Conservation (phyloP, 2,113 vertebrate species). For the Rostratula benghalensis region DNA sequence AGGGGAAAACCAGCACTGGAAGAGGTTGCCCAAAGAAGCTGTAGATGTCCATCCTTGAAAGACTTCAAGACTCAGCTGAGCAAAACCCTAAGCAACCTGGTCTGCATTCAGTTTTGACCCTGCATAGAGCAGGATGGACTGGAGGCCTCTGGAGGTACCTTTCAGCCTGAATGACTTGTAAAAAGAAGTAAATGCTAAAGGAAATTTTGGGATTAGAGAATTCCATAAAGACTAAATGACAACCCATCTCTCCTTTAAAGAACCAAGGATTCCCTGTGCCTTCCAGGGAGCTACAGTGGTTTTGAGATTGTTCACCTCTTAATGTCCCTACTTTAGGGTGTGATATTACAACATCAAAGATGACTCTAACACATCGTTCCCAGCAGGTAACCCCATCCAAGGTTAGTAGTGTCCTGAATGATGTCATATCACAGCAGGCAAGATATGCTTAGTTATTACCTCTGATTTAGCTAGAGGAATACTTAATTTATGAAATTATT, state of each 20-base stretch:
- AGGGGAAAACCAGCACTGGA: background rate
- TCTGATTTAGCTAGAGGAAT: background rate
- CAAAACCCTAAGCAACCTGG: background rate
- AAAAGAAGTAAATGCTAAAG: background rate
- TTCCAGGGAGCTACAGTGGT: background rate
- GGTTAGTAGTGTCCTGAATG: background rate
- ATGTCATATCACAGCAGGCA: background rate
- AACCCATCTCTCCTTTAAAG: background rate
- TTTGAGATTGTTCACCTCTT: background rate
- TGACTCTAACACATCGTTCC: background rate
- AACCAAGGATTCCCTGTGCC: background rate
- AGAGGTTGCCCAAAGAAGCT: background rate
- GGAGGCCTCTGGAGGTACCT: background rate
- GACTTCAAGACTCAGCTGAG: background rate
- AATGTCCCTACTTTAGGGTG: background rate
- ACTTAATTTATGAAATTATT: background rate
- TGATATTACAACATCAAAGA: background rate
- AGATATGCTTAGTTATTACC: background rate
- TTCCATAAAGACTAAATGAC: background rate
- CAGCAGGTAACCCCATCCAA: background rate
- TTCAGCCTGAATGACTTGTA: background rate
- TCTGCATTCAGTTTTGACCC: background rate
- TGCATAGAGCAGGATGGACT: background rate
- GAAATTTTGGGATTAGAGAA: background rate
- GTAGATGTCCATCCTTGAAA: background rate